Conservation (phyloP, 2,113 vertebrate species). For the Bucco capensis region DNA sequence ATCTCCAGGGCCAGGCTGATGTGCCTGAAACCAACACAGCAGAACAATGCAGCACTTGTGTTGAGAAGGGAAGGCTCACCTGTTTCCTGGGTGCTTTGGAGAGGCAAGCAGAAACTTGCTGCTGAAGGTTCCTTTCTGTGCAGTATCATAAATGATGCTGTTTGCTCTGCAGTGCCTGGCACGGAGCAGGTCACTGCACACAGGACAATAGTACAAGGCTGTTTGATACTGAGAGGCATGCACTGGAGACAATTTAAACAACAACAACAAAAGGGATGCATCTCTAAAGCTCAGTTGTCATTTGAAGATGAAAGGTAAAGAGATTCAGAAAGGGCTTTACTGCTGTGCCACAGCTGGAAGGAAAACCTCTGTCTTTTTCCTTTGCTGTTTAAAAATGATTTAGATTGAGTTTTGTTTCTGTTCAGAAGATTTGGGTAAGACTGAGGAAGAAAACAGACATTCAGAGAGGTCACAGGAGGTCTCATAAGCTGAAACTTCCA, state of each 20-base stretch:
- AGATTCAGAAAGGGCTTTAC: background rate
- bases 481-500: background rate
- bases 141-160: background rate
- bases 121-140: background rate
- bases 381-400: background rate
- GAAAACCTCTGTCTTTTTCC: background rate
- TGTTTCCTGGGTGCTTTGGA: slow-evolving; percentile 26
- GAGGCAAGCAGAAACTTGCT: background rate
- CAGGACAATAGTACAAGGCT: background rate
- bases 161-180: background rate
- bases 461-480: background rate
- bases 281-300: background rate
- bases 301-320: background rate
- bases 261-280: rapidly evolving
- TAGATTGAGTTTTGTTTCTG: background rate
- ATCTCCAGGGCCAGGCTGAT: background rate
- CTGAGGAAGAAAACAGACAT: background rate
- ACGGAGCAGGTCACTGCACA: background rate
- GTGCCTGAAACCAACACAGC: background rate
- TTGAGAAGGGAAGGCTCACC: background rate
- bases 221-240: background rate
- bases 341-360: background rate
- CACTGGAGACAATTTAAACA: background rate
- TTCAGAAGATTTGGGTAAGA: background rate
- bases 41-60: background rate